Base-by-base conservation (phyloP, 2,888 invertebrate species). In the Xylophagus ater region DNA sequence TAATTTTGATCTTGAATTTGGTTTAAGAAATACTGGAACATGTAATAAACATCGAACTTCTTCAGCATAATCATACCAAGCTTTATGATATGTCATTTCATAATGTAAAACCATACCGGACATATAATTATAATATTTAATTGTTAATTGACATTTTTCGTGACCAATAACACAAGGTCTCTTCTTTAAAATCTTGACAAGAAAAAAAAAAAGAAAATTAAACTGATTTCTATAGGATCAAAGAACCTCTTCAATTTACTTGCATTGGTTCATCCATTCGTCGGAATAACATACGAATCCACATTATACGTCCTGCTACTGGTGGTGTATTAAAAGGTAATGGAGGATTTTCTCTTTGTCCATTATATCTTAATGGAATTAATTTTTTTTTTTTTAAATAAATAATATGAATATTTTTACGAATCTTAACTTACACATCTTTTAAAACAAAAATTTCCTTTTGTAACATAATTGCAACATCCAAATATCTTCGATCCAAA, bases 91-190 rank as follows among this genome's bases (percentile, higher is more conserved):
- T 42, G 86, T 76, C 52, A 82, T 71, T 62, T 89, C 88, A 53
- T 81, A 89, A 55, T 87, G 84, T 12, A 83, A 72, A 45, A 89
- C 78, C 3, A 87, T 84, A 42, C 77, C 76, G 20, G 78, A 73
- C 62, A 89, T 69, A 2, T 81, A 78, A 55, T 89, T 89, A 56
- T 78, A 88, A 36, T 81, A 68, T 52, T 81, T 81, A 34, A 84
- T 78, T 35, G 79, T 78, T 37, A 76, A 73, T 56, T 81, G 82
- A 4, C 79, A 76, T 51, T 76, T 78, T 57, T 78, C 72, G 53
- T 79, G 73, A 2, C 60, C 58, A 46, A 78, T 67, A 1, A 77
- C 72, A 42, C 61, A 61, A 4, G 53, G 50, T 10, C 52, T 51
- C 3, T 48, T 30, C 38, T 54, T 56, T 2, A 62, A 39, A 2